Conservation (phyloP, 2,888 invertebrate genomes). For the Nomada lathburiana region DNA sequence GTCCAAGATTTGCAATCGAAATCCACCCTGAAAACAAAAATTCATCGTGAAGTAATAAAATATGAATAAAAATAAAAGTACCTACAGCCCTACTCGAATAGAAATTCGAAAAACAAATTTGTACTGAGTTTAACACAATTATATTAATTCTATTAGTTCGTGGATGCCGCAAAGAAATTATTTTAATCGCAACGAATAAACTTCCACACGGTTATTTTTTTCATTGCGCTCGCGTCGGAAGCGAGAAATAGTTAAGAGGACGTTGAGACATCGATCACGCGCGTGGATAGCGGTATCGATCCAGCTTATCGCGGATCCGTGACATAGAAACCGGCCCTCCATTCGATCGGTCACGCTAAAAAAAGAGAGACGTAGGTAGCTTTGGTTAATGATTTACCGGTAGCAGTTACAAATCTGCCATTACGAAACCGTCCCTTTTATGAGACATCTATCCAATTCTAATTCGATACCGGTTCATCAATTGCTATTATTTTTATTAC, state of each 20-base stretch:
- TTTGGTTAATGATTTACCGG: slow-evolving; percentile 24
- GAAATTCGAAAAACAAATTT: no score
- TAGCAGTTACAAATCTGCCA: slow-evolving; percentile 16
- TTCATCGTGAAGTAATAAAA: background rate
- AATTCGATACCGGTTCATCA: background rate
- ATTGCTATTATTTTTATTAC: background rate
- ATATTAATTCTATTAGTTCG: slow-evolving; percentile 10
- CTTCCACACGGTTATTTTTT: slow-evolving; percentile 40
- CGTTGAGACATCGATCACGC: slow-evolving; percentile 54
- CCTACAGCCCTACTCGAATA: no score
- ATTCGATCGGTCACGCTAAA: slow-evolving; percentile 30
- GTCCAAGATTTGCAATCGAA: slow-evolving; percentile 94
- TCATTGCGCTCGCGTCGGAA: slow-evolving; percentile 36
- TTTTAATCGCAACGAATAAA: slow-evolving; percentile 41
- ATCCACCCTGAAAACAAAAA: slow-evolving; percentile 92
- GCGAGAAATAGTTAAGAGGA: slow-evolving; percentile 44
- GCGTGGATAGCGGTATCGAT: slow-evolving; percentile 43
- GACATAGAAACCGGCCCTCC: slow-evolving; percentile 32
- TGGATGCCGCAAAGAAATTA: slow-evolving; percentile 23
- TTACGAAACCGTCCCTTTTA: slow-evolving; percentile 49
- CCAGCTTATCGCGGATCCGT: slow-evolving; percentile 43
- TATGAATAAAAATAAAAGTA: background rate
- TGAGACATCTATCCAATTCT: slow-evolving; percentile 28
- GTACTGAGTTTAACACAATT: background rate
- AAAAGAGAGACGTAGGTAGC: slow-evolving; percentile 4